These are phyloP conservation scores for Drosophila merina DNA, from an alignment of 2,888 invertebrate genomes.

Conservation along the genomic window DNA sequence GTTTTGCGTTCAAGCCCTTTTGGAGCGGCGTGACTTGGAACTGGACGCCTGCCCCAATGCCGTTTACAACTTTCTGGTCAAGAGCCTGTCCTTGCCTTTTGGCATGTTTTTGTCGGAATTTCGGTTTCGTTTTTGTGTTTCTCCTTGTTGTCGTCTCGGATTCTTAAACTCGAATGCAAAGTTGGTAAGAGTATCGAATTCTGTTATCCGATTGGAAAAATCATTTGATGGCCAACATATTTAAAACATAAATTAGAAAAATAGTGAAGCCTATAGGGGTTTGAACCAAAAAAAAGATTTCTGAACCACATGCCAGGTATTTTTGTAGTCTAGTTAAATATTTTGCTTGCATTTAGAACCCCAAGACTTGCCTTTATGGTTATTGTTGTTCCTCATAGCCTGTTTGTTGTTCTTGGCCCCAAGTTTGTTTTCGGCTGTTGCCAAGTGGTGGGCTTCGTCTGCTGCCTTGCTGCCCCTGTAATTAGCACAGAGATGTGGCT, in stretches of 20 bases:
- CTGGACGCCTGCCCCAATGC: constrained; percentile 44
- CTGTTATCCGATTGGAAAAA: too few species aligned
- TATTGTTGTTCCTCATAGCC: constrained; percentile 46
- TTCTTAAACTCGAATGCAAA: neutral
- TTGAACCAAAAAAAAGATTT: too few species aligned
- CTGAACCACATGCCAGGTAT: neutral
- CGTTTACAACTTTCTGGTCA: constrained; percentile 80
- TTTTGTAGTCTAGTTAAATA: neutral
- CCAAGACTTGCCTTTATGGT: constrained; percentile 24
- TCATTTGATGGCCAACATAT: too few species aligned
- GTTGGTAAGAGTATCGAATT: neutral
- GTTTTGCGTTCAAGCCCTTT: constrained; percentile 33
- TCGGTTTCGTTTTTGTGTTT: constrained; percentile 5
- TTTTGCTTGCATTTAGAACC: neutral
- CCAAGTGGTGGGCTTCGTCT: constrained; percentile 69
- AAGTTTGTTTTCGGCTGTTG: constrained; percentile 73
- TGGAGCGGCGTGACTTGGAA: constrained; percentile 46
- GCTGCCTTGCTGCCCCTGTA: constrained; percentile 63
- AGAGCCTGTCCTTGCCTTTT: constrained; percentile 60
- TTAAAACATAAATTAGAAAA: too few species aligned
- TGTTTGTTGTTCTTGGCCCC: constrained; percentile 65
- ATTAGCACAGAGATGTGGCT: constrained; percentile 62
- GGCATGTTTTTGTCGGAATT: constrained; percentile 33
- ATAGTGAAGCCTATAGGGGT: too few species aligned
- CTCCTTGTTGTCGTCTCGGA: constrained; percentile 13